Base-by-base conservation (phyloP, 2,797 vertebrate species). In the Coluber constrictor region DNA sequence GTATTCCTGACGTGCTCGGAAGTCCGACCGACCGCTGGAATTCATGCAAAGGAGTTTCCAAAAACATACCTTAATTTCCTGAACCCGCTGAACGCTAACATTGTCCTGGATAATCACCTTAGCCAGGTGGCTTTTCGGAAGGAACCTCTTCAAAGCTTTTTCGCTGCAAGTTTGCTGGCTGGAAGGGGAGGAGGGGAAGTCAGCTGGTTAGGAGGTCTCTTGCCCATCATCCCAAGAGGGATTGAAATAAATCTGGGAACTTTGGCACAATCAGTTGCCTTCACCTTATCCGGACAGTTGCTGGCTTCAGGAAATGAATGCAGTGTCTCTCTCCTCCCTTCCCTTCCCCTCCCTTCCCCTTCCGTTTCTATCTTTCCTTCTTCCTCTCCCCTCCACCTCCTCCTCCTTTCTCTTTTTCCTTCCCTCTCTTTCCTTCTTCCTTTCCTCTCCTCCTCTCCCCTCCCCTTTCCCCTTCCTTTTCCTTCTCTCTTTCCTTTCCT, bases 81-180 rank as follows among this genome's bases (percentile, higher is more conserved):
- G 95, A 59, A 96, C 16, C 32, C 96, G 89, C 12, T 96, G 97
- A 18, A 93, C 95, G 4, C 92, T 94, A 89, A 94, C 57, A 83
- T 97, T 97, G 95, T 97, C 97, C 12, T 16, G 95, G 79, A 96
- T 96, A 51, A 97, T 96, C 92, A 97, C 96, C 13, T 86, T 93
- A 15, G 96, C 94, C 16, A 97, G 94, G 51, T 94, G 92, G 37
- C 96, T 97, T 92, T 95, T 96, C 54, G 96, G 97, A 63, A 97
- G 86, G 86, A 95, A 70, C 8, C 91, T 96, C 61, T 66, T 94
- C 74, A 92, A 6, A 0, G 88, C 92, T 43, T 60, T 79, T 90
- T 97, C 96, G 3, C 18, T 93, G 90, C 92, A 90, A 51, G 93
- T 95, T 90, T 95, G 87, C 90, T 95, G 15, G 60, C 97, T 97